Conservation (phyloP, 2,113 vertebrate species). For the Poeciliopsis retropinna region DNA sequence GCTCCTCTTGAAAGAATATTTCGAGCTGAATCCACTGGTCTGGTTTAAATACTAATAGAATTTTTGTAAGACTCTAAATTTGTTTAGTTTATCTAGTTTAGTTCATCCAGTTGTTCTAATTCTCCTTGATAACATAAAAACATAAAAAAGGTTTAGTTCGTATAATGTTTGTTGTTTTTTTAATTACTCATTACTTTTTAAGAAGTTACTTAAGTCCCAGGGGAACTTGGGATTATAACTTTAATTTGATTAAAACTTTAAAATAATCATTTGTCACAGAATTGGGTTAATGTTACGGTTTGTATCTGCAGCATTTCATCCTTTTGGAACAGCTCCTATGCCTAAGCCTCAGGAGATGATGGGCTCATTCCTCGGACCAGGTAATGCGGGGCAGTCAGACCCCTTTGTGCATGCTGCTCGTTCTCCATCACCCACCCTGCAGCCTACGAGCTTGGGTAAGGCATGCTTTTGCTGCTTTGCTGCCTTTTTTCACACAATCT, state of each 20-base stretch:
- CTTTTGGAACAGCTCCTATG: constrained; percentile 87
- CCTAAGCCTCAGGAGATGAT: constrained; percentile 90
- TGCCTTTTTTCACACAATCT: constrained; percentile 4
- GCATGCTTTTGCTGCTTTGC: constrained; percentile 50
- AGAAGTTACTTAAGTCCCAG: too few species aligned
- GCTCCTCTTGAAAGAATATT: too few species aligned
- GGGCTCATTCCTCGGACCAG: constrained; percentile 89
- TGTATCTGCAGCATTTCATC: constrained; percentile 83
- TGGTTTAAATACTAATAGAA: background rate
- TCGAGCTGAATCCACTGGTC: too few species aligned
- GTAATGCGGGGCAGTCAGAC: constrained; percentile 83
- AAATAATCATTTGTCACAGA: too few species aligned
- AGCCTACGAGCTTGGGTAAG: constrained; percentile 84
- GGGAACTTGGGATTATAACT: too few species aligned
- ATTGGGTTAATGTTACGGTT: too few species aligned
- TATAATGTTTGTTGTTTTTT: background rate
- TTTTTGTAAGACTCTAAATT: background rate
- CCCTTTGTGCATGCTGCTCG: constrained; percentile 91
- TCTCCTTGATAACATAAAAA: background rate
- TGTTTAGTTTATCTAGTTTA: background rate
- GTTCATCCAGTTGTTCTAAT: background rate
- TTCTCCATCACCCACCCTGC: constrained; percentile 91
- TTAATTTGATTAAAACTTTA: too few species aligned
- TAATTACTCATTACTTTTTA: background rate
- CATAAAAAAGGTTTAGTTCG: background rate